Conservation (phyloP, 1,140 invertebrate species). For the Caenorhabditis remanei region DNA sequence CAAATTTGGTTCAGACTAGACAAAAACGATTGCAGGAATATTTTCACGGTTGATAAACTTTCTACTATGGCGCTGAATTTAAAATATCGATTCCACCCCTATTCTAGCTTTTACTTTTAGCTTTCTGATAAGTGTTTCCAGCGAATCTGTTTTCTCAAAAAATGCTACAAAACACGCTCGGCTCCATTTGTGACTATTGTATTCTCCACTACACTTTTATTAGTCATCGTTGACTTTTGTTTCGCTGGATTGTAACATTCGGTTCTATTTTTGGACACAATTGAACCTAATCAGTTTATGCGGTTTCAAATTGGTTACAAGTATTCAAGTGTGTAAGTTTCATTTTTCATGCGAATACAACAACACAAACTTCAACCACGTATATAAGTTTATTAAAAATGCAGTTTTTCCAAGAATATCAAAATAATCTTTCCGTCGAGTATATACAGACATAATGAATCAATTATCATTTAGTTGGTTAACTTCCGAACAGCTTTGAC, state of each 20-base stretch:
- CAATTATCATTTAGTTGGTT: neutral
- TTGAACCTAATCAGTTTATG: neutral
- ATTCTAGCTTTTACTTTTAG: too few species aligned
- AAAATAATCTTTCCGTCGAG: conserved; percentile 47
- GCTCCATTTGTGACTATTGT: neutral
- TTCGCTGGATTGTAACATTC: neutral
- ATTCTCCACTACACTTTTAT: neutral
- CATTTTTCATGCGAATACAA: too few species aligned
- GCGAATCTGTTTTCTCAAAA: too few species aligned
- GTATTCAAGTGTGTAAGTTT: neutral
- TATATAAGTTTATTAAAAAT: neutral
- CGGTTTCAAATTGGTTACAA: neutral
- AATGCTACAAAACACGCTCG: neutral
- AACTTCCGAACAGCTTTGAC: conserved; percentile 40
- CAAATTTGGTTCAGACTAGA: too few species aligned
- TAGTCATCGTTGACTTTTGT: neutral
- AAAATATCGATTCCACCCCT: too few species aligned
- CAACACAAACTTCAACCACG: too few species aligned
- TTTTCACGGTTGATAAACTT: too few species aligned
- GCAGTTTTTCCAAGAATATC: conserved; percentile 43
- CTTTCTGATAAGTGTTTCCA: too few species aligned
- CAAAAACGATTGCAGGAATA: too few species aligned
- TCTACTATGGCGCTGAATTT: too few species aligned
- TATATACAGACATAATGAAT: conserved; percentile 10
- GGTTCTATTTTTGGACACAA: neutral